Conservation (phyloP, 2,113 vertebrate genomes). For the Sylvilagus bachmani region DNA sequence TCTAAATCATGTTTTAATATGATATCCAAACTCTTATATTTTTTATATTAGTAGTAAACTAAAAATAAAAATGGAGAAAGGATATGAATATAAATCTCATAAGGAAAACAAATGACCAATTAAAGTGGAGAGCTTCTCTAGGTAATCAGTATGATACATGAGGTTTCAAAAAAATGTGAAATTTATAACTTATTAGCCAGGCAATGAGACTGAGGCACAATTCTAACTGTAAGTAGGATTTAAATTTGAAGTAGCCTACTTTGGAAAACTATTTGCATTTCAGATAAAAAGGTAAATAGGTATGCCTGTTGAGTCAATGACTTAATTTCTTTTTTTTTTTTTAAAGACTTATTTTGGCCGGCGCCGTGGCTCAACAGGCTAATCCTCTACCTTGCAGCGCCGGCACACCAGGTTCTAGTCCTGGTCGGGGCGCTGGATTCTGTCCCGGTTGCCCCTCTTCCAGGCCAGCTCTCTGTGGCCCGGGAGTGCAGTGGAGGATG, state of each 20-base stretch:
- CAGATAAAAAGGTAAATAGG: background rate
- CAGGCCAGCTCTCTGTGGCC: too few species aligned
- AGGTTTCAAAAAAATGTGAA: constrained; percentile 16
- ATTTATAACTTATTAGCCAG: constrained; percentile 13
- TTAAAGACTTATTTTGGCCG: too few species aligned
- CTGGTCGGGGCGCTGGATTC: too few species aligned
- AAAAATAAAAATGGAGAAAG: background rate
- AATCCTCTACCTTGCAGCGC: too few species aligned
- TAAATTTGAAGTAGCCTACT: constrained; percentile 1
- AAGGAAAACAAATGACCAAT: background rate
- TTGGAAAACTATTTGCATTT: background rate
- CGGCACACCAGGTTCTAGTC: too few species aligned
- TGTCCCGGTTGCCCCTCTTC: too few species aligned
- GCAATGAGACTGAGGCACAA: background rate
- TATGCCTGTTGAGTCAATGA: background rate
- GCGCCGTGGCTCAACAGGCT: too few species aligned
- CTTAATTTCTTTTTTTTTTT: constrained; percentile 22
- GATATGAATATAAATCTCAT: background rate
- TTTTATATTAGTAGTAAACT: background rate
- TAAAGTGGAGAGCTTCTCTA: background rate
- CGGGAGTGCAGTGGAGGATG: too few species aligned
- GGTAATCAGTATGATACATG: background rate
- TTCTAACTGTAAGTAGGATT: background rate
- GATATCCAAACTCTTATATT: background rate
- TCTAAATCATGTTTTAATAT: constrained; percentile 14